Conservation (phyloP, 2,113 vertebrate genomes). For the Cololabis saira region DNA sequence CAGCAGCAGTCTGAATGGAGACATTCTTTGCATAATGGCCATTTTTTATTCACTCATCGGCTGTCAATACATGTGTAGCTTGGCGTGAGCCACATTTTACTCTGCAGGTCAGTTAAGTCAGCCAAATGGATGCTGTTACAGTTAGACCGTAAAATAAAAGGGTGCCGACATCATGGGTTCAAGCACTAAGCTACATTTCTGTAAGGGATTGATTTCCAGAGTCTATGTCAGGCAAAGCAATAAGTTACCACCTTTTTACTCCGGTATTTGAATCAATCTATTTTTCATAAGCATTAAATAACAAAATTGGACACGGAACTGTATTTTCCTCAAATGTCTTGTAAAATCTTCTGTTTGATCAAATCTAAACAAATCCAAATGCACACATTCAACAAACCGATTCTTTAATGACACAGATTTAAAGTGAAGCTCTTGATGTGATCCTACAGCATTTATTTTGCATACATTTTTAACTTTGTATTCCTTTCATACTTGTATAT, state of each 20-base stretch:
- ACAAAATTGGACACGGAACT: not conserved
- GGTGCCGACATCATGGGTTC: not conserved
- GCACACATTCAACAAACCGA: not conserved
- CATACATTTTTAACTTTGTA: constrained; percentile 1
- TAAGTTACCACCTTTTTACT: too few species aligned
- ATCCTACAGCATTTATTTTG: not conserved
- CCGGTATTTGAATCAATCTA: not conserved
- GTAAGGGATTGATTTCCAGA: too few species aligned
- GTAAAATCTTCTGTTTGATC: not conserved
- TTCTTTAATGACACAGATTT: not conserved
- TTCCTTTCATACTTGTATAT: constrained; percentile 3
- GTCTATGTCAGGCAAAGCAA: too few species aligned
- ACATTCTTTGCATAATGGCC: constrained; percentile 12
- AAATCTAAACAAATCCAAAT: not conserved
- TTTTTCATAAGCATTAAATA: constrained; percentile 4
- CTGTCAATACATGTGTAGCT: not conserved
- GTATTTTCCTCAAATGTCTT: not conserved
- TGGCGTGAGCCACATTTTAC: not conserved
- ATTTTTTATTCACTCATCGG: not conserved
- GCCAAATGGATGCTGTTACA: not conserved
- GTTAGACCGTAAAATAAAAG: not conserved
- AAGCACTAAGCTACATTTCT: not conserved
- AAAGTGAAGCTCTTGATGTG: not conserved
- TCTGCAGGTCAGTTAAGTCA: constrained; percentile 9
- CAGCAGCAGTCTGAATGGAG: not conserved